A percentile compares a stretch with the other conserved stretches of the same genome.
phyloP scores from a whole-genome alignment of 2,797 vertebrate species.

The Lophius americanus region DNA sequence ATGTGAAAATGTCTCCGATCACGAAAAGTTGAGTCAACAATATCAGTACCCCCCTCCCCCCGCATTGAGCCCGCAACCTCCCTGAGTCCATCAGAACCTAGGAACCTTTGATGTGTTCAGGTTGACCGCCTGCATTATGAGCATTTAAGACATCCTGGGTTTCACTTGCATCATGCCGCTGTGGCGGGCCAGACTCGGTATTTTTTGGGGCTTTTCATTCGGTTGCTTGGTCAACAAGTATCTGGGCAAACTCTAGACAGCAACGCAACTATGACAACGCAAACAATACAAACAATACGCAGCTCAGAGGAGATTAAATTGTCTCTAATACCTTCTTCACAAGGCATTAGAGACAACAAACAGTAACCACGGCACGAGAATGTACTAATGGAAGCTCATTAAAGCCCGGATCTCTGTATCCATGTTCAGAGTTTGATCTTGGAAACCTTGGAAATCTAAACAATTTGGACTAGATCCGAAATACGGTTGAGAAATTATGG shows the following conservation, averaged over 20 bases:
- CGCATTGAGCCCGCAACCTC: too few relatives aligned
- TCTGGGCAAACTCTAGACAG: slow-evolving; percentile 4
- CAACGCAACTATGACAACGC: slow-evolving; percentile 20
- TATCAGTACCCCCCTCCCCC: too few relatives aligned
- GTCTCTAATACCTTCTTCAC: slow-evolving; percentile 28
- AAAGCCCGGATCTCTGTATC: slow-evolving; percentile 19
- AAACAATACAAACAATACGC: slow-evolving; percentile 34
- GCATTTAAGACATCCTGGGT: slow-evolving; percentile 31
- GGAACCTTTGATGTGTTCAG: neutral
- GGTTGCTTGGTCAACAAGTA: slow-evolving; percentile 40
- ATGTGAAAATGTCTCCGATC: too few relatives aligned
- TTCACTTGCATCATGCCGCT: slow-evolving; percentile 15
- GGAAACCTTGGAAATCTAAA: neutral
- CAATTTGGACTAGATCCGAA: too few relatives aligned
- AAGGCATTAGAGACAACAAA: slow-evolving; percentile 27
- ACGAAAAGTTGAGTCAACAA: too few relatives aligned
- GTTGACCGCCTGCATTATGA: slow-evolving; percentile 15
- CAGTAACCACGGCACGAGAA: slow-evolving; percentile 43
- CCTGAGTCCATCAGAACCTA: too few relatives aligned
- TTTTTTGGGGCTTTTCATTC: slow-evolving; percentile 26
- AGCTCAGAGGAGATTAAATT: slow-evolving; percentile 32
- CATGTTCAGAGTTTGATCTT: slow-evolving; percentile 24
- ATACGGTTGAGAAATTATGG: too few relatives aligned
- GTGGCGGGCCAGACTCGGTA: slow-evolving; percentile 3
- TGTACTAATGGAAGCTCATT: slow-evolving; percentile 53